These are phyloP conservation scores for Octodonta nipae DNA, from an alignment of 2,888 invertebrate species.

Conservation along the genomic window DNA sequence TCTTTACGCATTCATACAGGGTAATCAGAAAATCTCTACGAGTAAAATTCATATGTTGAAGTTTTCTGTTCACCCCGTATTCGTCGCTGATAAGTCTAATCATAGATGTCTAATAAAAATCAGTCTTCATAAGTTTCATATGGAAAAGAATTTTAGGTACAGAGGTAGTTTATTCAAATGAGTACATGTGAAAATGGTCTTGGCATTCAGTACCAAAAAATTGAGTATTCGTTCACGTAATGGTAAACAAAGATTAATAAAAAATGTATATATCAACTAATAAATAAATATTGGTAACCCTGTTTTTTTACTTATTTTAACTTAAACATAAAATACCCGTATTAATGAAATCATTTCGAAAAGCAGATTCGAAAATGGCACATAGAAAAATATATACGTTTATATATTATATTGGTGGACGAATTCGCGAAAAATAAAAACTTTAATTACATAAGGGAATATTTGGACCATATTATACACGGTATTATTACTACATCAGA, in stretches of 20 bases:
- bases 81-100: constrained; percentile 10
- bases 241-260: no score
- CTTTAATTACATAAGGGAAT: constrained; percentile 1
- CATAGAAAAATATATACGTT: constrained; percentile 15
- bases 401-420: constrained; percentile 1
- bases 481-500: constrained; percentile 11
- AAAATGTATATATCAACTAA: no score
- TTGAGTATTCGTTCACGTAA: no score
- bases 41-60: constrained; percentile 5
- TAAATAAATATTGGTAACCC: constrained; percentile 27
- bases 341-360: constrained; percentile 13
- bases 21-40: constrained; percentile 1
- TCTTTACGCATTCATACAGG: no score
- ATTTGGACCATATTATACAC: constrained; percentile 16
- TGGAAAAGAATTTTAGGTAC: constrained; percentile 23
- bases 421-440: constrained; percentile 3
- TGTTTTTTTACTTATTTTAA: constrained; percentile 24
- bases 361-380: constrained; percentile 18
- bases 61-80: constrained; percentile 9
- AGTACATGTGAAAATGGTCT: no score
- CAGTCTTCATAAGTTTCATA: constrained; percentile 35
- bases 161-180: no score
- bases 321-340: constrained; percentile 23
- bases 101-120: constrained; percentile 34
- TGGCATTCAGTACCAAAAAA: no score